Base-by-base conservation (phyloP, 1,140 invertebrate genomes). In the Hyphantria cunea region DNA sequence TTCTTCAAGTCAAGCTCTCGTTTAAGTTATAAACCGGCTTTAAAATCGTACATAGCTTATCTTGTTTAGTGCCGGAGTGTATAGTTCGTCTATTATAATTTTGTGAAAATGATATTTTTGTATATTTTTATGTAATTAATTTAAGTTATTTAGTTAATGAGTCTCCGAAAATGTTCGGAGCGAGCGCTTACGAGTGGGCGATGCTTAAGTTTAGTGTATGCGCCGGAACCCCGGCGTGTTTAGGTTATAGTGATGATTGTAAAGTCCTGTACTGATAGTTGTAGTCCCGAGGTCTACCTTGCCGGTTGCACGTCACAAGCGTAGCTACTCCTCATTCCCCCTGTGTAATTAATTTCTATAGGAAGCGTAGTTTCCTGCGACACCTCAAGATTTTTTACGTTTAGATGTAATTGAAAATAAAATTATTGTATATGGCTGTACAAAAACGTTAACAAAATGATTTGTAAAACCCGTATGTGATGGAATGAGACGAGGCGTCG, bases 351-450 rank as follows among this genome's bases (percentile, higher is more conserved):
- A 90, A 61, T 78, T 88, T 83, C 82, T 80, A 86, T 90, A 90
- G 88, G 88, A 90, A 90, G 84, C 88, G 81, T 90, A 90, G 88
- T 86, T 90, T 90, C 86, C 86, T 89, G 86, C 78, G 81, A 79
- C 84, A 86, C 86, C 86, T 88, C 84, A 88, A 60, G 80, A 88
- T 90, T 90, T 90, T 89, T 86, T 90, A 90, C 88, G 85, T 89
- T 78, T 90, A 89, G 88, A 88, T 89, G 82, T 90, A 90, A 90
- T 86, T 89, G 84, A 90, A 90, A 88, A 90, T 89, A 90, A 90
- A 89, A 90, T 89, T 87, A 90, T 90, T 91, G 91, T 92, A 92
- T 90, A 92, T 91, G 89, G 88, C 89, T 92, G 91, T 91, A 91
- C 89, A 91, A 91, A 91, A 91, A 90, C 79, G 82, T 88, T 86